A percentile compares a stretch with the other conserved stretches of the same genome.
Evolutionary conservation across 1,140 invertebrate genomes (phyloP).

Genomic region (Triops longicaudatus): DNA sequence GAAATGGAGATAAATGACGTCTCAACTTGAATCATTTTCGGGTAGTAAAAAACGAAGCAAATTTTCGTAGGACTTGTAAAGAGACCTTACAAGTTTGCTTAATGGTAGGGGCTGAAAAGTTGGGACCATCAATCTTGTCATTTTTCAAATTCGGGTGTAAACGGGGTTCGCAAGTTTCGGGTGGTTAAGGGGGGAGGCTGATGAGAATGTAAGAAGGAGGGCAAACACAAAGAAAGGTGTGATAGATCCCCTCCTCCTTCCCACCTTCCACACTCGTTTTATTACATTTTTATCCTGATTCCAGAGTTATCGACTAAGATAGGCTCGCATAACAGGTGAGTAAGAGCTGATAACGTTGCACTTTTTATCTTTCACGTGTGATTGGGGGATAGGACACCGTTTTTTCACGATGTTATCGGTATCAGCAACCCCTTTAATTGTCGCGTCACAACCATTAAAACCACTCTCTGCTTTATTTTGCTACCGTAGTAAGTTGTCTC

Average conservation of each 20-base stretch:
- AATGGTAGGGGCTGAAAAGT: not conserved
- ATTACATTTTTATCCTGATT: not conserved
- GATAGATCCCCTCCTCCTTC: not conserved
- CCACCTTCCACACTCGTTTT: not conserved
- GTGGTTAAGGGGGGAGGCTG: slow-evolving; percentile 10
- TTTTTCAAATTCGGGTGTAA: not conserved
- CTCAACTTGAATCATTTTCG: not conserved
- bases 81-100: not conserved
- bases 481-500: not conserved
- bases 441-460: not conserved
- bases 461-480: not conserved
- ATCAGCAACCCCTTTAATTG: not conserved
- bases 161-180: not conserved
- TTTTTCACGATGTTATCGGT: not conserved
- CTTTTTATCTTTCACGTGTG: not conserved
- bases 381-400: not conserved
- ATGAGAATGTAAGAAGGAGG: not conserved
- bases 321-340: not conserved
- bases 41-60: not conserved
- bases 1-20: slow-evolving; percentile 2
- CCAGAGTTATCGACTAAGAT: not conserved
- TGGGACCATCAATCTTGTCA: not conserved
- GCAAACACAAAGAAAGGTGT: too few species aligned
- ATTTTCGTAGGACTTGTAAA: not conserved
- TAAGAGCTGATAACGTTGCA: not conserved